Base-by-base conservation (phyloP, 2,797 vertebrate genomes). In the Gymnothorax javanicus region DNA sequence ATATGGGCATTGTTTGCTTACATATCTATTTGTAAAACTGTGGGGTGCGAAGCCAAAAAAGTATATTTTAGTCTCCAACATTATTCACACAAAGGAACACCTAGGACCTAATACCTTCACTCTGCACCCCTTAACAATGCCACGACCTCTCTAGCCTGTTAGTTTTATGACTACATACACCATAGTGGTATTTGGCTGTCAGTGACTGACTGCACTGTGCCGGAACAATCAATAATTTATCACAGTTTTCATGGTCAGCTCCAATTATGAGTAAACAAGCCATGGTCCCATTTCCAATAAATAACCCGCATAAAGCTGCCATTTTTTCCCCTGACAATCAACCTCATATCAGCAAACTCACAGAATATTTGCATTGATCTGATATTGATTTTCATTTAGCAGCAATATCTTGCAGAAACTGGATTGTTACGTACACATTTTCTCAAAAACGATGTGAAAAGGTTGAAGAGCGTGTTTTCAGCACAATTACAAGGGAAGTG, bases 301-400 rank as follows among this genome's bases (percentile, higher is more conserved):
- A 79, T 50, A 75, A 43, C 8, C 15, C 75, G 15, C 50, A 79
- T 79, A 52, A 79, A 79, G 33, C 75, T 79, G 75, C 20, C 75
- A 75, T 43, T 75, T 75, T 6, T 12, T 73, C 11, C 50, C 4
- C 73, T 43, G 15, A 43, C 75, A 5, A 2, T 2, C 75, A 54
- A 17, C 75, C 15, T 54, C 33, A n/a, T 33, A 13, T 13, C 25
- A 43, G 27, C 71, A 23, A 7, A 79, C 75, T 52, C 17, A 58
- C 82, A 2, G 56, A 25, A 58, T 59, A 25, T 83, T 33, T 56
- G 56, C 82, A 83, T 83, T n/a, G 58, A 52, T 83, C 58, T 27
- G 12, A 59, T 58, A 58, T 83, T 33, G 82, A 83, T 83, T 58
- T 58, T 60, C 82, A 60, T 83, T 83, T 83, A 83, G 82, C 54